phyloP scores from a whole-genome alignment of 2,888 invertebrate species.

The Phanerotoma sp. region DNA sequence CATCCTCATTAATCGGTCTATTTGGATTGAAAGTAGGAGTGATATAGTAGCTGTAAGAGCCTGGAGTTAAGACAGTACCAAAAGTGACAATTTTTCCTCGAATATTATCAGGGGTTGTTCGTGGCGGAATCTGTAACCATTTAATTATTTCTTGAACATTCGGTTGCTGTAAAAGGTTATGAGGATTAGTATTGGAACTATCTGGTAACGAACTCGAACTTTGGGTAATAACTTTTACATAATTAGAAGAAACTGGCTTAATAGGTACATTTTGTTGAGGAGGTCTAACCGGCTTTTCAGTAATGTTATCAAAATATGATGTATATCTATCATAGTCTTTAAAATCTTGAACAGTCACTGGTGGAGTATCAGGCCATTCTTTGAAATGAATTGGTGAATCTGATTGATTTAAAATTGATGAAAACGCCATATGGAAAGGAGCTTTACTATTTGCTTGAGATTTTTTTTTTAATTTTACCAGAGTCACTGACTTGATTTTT shows the following conservation, averaged over 20 bases:
- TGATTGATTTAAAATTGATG: neutral
- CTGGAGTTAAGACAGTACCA: too few relatives aligned
- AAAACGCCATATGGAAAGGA: neutral
- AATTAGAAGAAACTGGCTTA: conserved; percentile 8
- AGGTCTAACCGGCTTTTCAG: conserved; percentile 5
- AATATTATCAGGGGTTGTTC: conserved; percentile 29
- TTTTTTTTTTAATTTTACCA: neutral
- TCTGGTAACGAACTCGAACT: neutral
- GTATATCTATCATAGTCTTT: conserved; percentile 52
- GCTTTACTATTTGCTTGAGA: too few relatives aligned
- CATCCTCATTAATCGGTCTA: conserved; percentile 22
- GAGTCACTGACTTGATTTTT: neutral
- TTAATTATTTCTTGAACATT: conserved; percentile 40
- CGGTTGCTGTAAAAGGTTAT: conserved; percentile 29
- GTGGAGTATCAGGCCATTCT: conserved; percentile 48
- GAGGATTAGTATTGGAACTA: conserved; percentile 17
- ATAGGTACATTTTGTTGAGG: neutral
- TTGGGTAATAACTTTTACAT: conserved; percentile 6
- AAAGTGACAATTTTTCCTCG: conserved; percentile 27
- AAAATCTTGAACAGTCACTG: conserved; percentile 43
- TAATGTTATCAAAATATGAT: conserved; percentile 29
- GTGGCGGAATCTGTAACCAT: conserved; percentile 47
- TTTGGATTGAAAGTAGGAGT: conserved; percentile 40
- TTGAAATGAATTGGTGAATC: conserved; percentile 32
- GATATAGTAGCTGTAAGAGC: too few relatives aligned